Conservation (phyloP, 2,113 vertebrate species). For the Circaetus gallicus region DNA sequence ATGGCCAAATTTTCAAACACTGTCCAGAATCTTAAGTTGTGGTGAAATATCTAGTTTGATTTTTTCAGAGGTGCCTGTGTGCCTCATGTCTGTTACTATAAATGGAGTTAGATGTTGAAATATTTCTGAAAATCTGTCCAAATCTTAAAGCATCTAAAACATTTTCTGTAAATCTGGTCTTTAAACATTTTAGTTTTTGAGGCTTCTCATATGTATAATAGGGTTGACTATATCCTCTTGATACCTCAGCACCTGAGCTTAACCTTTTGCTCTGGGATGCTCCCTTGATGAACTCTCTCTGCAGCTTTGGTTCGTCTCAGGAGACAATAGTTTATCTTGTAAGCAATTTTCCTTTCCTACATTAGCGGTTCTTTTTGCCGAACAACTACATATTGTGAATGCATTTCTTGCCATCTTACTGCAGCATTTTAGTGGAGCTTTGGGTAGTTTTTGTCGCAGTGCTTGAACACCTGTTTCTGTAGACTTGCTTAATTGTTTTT, state of each 20-base stretch:
- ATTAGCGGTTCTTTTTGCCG: neutral
- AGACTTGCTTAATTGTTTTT: neutral
- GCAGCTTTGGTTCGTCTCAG: neutral
- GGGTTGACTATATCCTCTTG: neutral
- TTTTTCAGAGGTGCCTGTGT: neutral
- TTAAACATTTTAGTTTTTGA: neutral
- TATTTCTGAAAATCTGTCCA: neutral
- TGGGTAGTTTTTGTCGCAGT: neutral
- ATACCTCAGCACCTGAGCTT: neutral
- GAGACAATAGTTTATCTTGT: neutral
- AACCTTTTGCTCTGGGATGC: neutral
- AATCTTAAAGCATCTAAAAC: neutral
- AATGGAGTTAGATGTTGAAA: neutral
- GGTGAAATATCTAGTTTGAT: rapidly evolving
- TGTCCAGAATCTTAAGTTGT: neutral
- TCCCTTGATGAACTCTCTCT: neutral
- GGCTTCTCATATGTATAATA: rapidly evolving
- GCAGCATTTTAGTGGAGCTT: neutral
- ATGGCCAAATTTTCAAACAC: neutral
- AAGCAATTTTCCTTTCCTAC: neutral
- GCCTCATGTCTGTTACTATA: neutral
- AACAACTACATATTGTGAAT: rapidly evolving
- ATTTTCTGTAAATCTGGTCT: neutral
- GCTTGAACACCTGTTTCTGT: neutral
- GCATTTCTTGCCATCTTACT: neutral